Conservation (phyloP, 2,113 vertebrate genomes). For the Myotis lucifugus region DNA sequence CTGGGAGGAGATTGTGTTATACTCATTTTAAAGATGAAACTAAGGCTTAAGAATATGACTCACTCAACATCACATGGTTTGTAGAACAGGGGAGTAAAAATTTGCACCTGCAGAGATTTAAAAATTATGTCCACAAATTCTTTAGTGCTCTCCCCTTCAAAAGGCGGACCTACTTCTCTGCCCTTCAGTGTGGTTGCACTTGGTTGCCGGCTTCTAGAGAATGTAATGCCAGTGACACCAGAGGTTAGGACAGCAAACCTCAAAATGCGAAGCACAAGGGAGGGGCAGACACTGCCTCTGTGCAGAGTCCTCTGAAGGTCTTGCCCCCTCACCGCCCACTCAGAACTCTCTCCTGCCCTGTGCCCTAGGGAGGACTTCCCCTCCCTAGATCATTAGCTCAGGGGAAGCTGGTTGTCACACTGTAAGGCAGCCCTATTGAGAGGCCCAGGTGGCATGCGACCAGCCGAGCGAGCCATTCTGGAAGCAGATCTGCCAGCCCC, state of each 20-base stretch:
- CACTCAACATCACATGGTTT: neutral
- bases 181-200: neutral
- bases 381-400: too few species aligned
- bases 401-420: neutral
- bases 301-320: too few species aligned
- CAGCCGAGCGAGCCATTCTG: accelerated
- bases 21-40: neutral
- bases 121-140: neutral
- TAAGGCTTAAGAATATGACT: neutral
- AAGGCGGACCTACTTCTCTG: neutral
- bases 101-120: neutral
- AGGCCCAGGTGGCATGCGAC: neutral
- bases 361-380: too few species aligned
- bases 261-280: too few species aligned
- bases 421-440: neutral
- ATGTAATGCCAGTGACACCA: neutral
- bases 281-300: too few species aligned
- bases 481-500: neutral
- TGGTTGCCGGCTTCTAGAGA: neutral
- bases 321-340: too few species aligned
- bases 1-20: neutral
- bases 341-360: too few species aligned
- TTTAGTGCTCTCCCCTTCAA: neutral
- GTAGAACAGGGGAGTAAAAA: neutral
- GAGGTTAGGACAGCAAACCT: neutral